Evolutionary conservation across 2,797 vertebrate species (phyloP).

Genomic region (Jordanella pulchra): DNA sequence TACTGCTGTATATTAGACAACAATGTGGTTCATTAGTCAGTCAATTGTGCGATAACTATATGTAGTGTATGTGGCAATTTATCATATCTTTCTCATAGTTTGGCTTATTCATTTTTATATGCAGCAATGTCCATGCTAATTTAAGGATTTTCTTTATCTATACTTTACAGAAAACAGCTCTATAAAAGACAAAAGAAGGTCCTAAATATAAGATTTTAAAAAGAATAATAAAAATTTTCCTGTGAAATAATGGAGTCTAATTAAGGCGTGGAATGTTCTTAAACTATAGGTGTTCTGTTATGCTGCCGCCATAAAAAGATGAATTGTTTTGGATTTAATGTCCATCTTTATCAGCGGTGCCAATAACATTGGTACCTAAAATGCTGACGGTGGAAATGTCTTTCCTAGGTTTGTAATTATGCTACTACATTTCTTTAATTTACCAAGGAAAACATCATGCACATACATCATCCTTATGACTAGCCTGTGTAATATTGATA

Average conservation of each 20-base stretch:
- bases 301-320: not conserved
- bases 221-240: not conserved
- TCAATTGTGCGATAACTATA: no score
- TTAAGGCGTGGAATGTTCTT: not conserved
- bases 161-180: no score
- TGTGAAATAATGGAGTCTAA: not conserved
- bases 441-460: slow-evolving; percentile 40
- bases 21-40: no score
- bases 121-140: no score
- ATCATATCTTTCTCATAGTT: no score
- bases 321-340: not conserved
- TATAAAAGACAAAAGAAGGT: not conserved
- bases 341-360: not conserved
- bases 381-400: not conserved
- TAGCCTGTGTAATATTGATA: slow-evolving; percentile 58
- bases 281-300: not conserved
- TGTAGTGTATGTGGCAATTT: no score
- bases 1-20: no score
- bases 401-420: not conserved
- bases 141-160: no score
- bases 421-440: slow-evolving; percentile 10
- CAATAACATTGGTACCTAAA: not conserved
- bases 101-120: no score
- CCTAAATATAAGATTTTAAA: no score
- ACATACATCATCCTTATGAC: slow-evolving; percentile 33